These are phyloP conservation scores for Rattus norvegicus DNA, from an alignment of 2,113 vertebrate species.

Conservation along the genomic window GRCr8 NC_086039.1:68335501-68336000, in stretches of 20 bases:
- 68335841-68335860: not conserved
- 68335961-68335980: too few species aligned
- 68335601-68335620: not conserved
- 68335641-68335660: not conserved
- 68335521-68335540: not conserved
- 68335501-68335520: not conserved
- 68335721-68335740: not conserved
- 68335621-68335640: not conserved
- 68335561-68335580: not conserved
- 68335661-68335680: not conserved
- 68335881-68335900: not conserved
- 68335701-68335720: not conserved
- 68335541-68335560: not conserved
- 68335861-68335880: not conserved
- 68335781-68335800: not conserved
- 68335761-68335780: not conserved
- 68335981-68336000: too few species aligned
- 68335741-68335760: not conserved
- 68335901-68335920: not conserved
- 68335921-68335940: not conserved
- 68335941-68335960: too few species aligned
- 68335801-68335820: not conserved
- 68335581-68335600: not conserved
- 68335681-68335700: not conserved
- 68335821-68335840: not conserved